These are phyloP conservation scores for Coryphaenoides rupestris DNA, from an alignment of 2,113 vertebrate genomes.

Conservation along the genomic window DNA sequence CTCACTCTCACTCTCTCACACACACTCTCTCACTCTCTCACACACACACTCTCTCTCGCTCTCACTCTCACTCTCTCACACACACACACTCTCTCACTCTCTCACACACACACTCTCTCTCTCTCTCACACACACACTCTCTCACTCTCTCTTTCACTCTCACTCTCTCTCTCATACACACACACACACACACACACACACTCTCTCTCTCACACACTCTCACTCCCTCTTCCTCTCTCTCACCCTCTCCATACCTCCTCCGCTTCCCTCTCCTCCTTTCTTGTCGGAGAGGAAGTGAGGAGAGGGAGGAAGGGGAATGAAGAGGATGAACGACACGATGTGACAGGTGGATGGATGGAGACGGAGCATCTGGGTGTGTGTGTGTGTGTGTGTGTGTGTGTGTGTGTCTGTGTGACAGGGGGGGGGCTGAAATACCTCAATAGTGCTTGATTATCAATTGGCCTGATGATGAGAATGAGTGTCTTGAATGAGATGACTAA, in stretches of 20 bases:
- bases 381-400: slow-evolving; percentile 27
- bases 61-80: background rate
- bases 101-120: too few species aligned
- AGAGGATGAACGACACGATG: slow-evolving; percentile 52
- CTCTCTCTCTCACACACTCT: slow-evolving; percentile 7
- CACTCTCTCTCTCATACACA: too few species aligned
- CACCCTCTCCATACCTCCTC: too few species aligned
- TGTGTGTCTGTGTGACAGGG: slow-evolving; percentile 17
- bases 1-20: too few species aligned
- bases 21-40: too few species aligned
- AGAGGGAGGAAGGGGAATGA: slow-evolving; percentile 32
- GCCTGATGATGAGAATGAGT: slow-evolving; percentile 20
- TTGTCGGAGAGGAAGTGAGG: slow-evolving; percentile 15
- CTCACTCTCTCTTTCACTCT: too few species aligned
- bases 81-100: background rate
- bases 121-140: background rate
- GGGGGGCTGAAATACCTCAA: slow-evolving; percentile 65
- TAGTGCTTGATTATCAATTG: slow-evolving; percentile 69
- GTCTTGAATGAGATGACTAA: slow-evolving; percentile 63
- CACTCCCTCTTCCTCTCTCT: background rate
- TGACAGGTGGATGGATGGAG: slow-evolving; percentile 59
- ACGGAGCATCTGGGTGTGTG: slow-evolving; percentile 30
- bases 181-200: too few species aligned
- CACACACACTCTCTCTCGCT: slow-evolving; percentile 3
- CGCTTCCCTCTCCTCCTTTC: background rate